Base-by-base conservation (phyloP, 2,888 invertebrate species). In the Didymodactylos carnosus region DNA sequence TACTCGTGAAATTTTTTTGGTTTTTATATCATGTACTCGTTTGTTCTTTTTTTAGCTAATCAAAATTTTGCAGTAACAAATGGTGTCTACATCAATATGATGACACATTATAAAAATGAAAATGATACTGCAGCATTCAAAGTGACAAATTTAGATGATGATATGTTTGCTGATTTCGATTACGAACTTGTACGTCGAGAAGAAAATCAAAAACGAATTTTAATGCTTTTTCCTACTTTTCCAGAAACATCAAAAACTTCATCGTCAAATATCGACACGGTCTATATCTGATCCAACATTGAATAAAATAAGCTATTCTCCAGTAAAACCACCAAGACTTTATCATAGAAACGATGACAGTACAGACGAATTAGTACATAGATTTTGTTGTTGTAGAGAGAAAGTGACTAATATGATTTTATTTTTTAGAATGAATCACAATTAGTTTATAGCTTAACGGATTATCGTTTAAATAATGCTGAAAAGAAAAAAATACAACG, bases 391-490 rank as follows among this genome's bases (percentile, higher is more conserved):
- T n/a, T n/a, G n/a, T n/a, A n/a, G n/a, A n/a, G n/a, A n/a, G n/a
- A n/a, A n/a, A n/a, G n/a, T n/a, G n/a, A n/a, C n/a, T n/a, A n/a
- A n/a, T n/a, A n/a, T n/a, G n/a, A n/a, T n/a, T n/a, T 49, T 6
- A 23, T 13, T 10, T 49, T 25, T 19, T 29, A 62, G 35, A 35
- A n/a, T 62, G 8, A 62, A 62, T 62, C 62, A 35, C 62, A 29
- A 62, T n/a, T 62, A 10, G 62, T 62, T 29, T 35, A 62, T 62
- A 62, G 62, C n/a, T 6, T 62, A 35, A 62, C 62, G 19, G 62
- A 62, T n/a, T 62, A 62, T 62, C 62, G 62, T 62, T n/a, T 62
- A 35, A 62, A 62, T n/a, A n/a, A n/a, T n/a, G n/a, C n/a, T n/a
- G n/a, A n/a, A n/a, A n/a, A n/a, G n/a, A n/a, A n/a, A n/a, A n/a